Base-by-base conservation (phyloP, 1,140 invertebrate species). In the Drosophila repletoides region DNA sequence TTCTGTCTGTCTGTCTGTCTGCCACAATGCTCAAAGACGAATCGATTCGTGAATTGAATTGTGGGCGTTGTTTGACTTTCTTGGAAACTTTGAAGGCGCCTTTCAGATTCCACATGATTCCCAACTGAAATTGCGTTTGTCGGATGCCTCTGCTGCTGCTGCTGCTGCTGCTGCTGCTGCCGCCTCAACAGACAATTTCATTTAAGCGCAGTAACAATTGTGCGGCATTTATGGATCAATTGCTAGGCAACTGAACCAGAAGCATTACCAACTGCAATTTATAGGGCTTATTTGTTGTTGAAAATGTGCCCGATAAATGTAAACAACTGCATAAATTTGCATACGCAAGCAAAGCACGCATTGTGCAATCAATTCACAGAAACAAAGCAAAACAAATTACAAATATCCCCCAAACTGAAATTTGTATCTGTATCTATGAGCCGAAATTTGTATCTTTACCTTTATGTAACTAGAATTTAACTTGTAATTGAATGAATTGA, bases 311-410 rank as follows among this genome's bases (percentile, higher is more conserved):
- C 21, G 9, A 17, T n/a, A 17, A 60, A 58, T 28, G 64, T 67
- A 60, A 67, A 67, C 64, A 67, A 60, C 5, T 41, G 56, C 36
- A 36, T 52, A 45, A 67, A 60, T 66, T 66, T 41, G 53, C 43
- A 28, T 49, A 29, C 29, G 29, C 51, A 56, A 40, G n/a, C 22
- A 21, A 26, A 2, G 12, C 5, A 19, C 15, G 24, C 4, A 12
- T 28, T 26, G 10, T n/a, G 15, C 3, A 61, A 43, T 12, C 58
- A 41, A 31, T 7, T 24, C n/a, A 12, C 9, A 22, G 12, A 22
- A 22, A 33, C 53, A 26, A 14, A 24, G 24, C 12, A 21, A 5
- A 15, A 12, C 12, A 21, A 3, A 2, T 9, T 26, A 5, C 38
- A 22, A 17, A 15, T 12, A n/a, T 17, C 4, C 36, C 36, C 36